Conservation (phyloP, 2,888 invertebrate genomes). For the Zootermopsis nevadensis region DNA sequence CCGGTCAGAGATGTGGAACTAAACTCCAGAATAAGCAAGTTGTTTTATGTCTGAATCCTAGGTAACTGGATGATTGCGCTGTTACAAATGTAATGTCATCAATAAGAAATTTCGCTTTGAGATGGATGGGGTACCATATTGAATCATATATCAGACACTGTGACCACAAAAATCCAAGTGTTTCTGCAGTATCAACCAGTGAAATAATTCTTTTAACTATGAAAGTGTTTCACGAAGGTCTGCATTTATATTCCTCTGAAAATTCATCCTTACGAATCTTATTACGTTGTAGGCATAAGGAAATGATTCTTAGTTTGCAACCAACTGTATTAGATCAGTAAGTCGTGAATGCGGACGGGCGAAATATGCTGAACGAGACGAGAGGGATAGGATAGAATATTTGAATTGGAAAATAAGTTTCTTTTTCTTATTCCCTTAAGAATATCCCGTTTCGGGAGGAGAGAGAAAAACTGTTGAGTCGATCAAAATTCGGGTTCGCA, state of each 20-base stretch:
- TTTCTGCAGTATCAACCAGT: too few relatives aligned
- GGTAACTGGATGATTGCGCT: too few relatives aligned
- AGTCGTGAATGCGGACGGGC: background rate
- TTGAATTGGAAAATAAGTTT: slow-evolving; percentile 51
- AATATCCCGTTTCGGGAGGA: slow-evolving; percentile 18
- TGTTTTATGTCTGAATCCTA: too few relatives aligned
- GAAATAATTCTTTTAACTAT: too few relatives aligned
- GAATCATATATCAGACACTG: too few relatives aligned
- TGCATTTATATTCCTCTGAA: background rate
- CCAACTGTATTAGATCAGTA: background rate
- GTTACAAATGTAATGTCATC: too few relatives aligned
- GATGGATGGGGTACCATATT: too few relatives aligned
- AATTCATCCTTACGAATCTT: background rate
- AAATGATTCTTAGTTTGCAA: background rate
- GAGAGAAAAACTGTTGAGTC: slow-evolving; percentile 37
- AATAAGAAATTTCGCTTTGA: too few relatives aligned
- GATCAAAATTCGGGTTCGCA: slow-evolving; percentile 41
- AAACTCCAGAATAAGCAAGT: too few relatives aligned
- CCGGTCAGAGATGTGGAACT: too few relatives aligned
- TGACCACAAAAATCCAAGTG: too few relatives aligned
- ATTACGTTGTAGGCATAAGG: background rate
- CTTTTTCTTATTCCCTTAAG: slow-evolving; percentile 47
- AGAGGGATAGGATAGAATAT: slow-evolving; percentile 37
- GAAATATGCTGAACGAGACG: slow-evolving; percentile 38
- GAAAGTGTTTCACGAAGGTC: too few relatives aligned